phyloP scores from a whole-genome alignment of 2,797 vertebrate genomes.

The Poecile montanus region DNA sequence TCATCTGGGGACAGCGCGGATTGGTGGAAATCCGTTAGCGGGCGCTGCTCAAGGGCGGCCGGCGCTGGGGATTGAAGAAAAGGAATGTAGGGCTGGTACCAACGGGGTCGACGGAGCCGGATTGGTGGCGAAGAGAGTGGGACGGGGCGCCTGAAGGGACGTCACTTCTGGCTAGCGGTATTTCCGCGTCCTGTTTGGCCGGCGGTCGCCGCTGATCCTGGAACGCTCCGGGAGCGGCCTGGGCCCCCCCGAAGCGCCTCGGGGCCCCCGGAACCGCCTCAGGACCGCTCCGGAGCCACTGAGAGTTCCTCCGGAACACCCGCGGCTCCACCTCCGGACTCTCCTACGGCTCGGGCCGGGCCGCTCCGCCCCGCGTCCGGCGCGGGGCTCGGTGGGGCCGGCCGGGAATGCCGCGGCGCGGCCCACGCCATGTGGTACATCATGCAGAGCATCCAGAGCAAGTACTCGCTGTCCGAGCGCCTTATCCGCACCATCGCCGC shows the following conservation, averaged over 20 bases:
- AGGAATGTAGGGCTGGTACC: accelerated
- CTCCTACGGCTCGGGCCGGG: not conserved
- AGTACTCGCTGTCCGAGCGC: constrained; percentile 94
- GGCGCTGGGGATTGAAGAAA: not conserved
- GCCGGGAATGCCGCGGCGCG: constrained; percentile 66
- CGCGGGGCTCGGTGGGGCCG: not conserved
- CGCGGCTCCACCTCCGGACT: not conserved
- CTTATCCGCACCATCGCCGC: constrained; percentile 95
- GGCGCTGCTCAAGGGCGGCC: accelerated
- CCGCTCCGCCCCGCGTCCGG: too few relatives aligned
- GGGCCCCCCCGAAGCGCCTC: accelerated
- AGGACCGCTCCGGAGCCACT: accelerated
- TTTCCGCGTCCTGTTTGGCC: not conserved
- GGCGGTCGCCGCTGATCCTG: accelerated
- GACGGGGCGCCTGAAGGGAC: accelerated
- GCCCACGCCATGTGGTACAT: constrained; percentile 96
- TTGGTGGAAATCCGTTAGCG: not conserved
- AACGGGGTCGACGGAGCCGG: accelerated
- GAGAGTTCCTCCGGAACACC: not conserved
- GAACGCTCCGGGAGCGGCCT: not conserved
- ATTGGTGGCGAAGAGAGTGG: not conserved
- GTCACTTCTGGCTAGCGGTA: not conserved
- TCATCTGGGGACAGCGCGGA: accelerated
- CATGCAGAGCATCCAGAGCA: constrained; percentile 98
- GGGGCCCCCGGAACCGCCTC: too few relatives aligned